Base-by-base conservation (phyloP, 2,888 invertebrate genomes). In the Strigamia maritima region DNA sequence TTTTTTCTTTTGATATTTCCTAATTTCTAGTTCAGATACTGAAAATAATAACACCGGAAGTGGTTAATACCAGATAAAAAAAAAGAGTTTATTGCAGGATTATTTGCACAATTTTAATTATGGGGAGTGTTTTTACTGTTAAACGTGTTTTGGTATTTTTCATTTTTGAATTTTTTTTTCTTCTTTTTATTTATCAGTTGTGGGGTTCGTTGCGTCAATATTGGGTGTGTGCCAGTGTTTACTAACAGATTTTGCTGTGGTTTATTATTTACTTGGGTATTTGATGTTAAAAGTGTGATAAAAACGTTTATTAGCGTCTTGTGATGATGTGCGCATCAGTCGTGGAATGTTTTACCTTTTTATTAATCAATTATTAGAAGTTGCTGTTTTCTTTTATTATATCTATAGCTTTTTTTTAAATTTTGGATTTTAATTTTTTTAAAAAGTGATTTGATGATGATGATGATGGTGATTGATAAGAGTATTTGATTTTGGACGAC, bases 211-310 rank as follows among this genome's bases (percentile, higher is more conserved):
- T 60, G 22, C 19, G 60, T 60, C 60, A 60, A 60, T 22, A 60
- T 60, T 60, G 60, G 60, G 60, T 60, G 60, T 60, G 60, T 60
- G 60, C 60, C 60, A 19, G 60, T 60, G 60, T 60, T 60, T 60
- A 60, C 60, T 12, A 19, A 60, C 19, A 60, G 60, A 60, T 60
- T 60, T 60, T 60, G 4, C n/a, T 24, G 22, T 22, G n/a, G 24
- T 60, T 10, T 60, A 60, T 60, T 60, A 60, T 60, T 60, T 60
- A 6, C 24, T 8, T 60, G 14, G 44, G 44, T 44, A 44, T 44
- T 44, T 44, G 44, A n/a, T 44, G 44, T 44, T 44, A 16, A 24
- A 60, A 24, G 19, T n/a, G 60, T 60, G 60, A 60, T 60, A 60
- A 60, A 44, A 60, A 60, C 19, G 49, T 49, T 49, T 14, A 14